Evolutionary conservation across 2,888 invertebrate genomes (phyloP).

Genomic region (Drosophila affinis): DNA sequence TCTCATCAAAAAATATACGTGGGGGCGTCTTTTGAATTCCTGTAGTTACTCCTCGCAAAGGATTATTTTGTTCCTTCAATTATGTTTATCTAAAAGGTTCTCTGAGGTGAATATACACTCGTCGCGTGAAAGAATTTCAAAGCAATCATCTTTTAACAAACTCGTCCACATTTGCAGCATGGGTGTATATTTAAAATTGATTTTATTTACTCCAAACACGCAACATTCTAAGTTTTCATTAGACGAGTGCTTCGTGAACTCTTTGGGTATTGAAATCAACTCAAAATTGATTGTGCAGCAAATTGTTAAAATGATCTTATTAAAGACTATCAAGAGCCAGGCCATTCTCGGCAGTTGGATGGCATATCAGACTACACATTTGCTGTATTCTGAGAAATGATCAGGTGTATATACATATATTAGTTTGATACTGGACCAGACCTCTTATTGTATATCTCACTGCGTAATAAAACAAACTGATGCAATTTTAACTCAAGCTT

Average conservation of each 20-base stretch:
- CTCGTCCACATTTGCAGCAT: background rate
- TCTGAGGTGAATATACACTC: slow-evolving; percentile 1
- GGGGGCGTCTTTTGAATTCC: slow-evolving; percentile 15
- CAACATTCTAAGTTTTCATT: slow-evolving; percentile 12
- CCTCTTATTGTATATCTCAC: background rate
- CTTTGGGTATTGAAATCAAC: background rate
- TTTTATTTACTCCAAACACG: slow-evolving; percentile 33
- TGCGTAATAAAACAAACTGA: slow-evolving; percentile 25
- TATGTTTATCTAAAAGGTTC: slow-evolving; percentile 1
- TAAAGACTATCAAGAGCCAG: too few relatives aligned
- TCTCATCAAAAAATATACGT: slow-evolving; percentile 3
- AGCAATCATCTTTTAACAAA: slow-evolving; percentile 11
- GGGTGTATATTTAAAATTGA: slow-evolving; percentile 3
- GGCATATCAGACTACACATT: background rate
- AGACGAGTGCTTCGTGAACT: background rate
- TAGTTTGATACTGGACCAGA: background rate
- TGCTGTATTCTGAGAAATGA: background rate
- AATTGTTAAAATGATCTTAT: background rate
- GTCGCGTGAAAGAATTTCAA: slow-evolving; percentile 37
- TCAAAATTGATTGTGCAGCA: too few relatives aligned
- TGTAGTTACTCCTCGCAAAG: slow-evolving; percentile 2
- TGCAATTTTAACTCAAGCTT: slow-evolving; percentile 15
- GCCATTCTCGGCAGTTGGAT: background rate
- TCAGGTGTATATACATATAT: background rate
- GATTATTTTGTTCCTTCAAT: background rate